These are phyloP conservation scores for Caenorhabditis panamensis DNA, from an alignment of 2,888 invertebrate species.

Conservation along the genomic window DNA sequence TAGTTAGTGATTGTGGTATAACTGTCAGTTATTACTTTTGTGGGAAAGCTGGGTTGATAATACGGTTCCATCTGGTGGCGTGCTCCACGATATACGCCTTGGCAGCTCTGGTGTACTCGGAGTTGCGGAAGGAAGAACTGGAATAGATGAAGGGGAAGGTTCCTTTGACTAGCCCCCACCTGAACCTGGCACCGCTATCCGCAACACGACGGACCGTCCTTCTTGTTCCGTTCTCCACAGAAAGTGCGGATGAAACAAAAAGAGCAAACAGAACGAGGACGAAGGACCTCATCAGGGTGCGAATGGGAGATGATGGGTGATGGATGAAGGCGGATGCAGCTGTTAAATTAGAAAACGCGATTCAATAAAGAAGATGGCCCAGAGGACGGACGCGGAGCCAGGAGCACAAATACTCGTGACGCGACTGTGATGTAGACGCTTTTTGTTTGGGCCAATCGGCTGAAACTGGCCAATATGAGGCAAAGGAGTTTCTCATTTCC, in stretches of 20 bases:
- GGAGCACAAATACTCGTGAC: conserved; percentile 35
- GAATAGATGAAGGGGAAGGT: not conserved
- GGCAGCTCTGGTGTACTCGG: not conserved
- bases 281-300: conserved; percentile 22
- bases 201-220: not conserved
- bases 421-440: conserved; percentile 20
- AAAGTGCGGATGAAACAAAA: not conserved
- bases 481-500: conserved; percentile 35
- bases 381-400: conserved; percentile 4
- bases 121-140: conserved; percentile 10
- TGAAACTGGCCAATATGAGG: conserved; percentile 10
- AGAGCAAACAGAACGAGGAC: not conserved
- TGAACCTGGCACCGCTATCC: conserved; percentile 3
- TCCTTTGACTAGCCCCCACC: too few species aligned
- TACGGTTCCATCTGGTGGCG: conserved; percentile 6
- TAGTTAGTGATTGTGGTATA: not conserved
- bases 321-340: conserved; percentile 11
- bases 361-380: conserved; percentile 25
- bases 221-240: not conserved
- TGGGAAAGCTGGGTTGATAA: conserved; percentile 24
- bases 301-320: conserved; percentile 9
- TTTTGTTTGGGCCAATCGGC: conserved; percentile 5
- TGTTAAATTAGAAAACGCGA: conserved; percentile 32
- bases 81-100: not conserved
- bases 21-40: conserved; percentile 12